phyloP scores from a whole-genome alignment of 1,140 invertebrate genomes.

The Magallana ariakensis region DNA sequence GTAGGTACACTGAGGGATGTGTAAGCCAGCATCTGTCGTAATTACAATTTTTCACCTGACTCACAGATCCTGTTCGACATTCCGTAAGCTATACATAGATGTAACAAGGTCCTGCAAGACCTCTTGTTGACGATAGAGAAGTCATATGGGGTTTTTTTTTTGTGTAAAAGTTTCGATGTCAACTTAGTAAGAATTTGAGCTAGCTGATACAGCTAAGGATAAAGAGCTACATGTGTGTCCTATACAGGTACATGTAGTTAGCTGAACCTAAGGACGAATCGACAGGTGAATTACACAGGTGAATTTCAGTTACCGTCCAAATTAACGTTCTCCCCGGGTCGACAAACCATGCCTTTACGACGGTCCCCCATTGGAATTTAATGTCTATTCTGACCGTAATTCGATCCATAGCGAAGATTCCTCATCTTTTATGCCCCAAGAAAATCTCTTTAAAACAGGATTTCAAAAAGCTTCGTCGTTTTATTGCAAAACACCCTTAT shows the following conservation, averaged over 20 bases:
- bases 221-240: neutral
- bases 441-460: constrained; percentile 5
- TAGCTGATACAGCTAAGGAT: too few relatives aligned
- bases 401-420: neutral
- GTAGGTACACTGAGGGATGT: too few relatives aligned
- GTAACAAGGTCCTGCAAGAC: too few relatives aligned
- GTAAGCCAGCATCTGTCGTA: too few relatives aligned
- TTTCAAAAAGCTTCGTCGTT: neutral
- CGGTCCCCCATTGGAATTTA: neutral
- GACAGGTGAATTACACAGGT: neutral
- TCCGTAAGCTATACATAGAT: too few relatives aligned
- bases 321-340: neutral
- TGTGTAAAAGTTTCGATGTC: too few relatives aligned
- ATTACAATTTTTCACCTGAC: too few relatives aligned
- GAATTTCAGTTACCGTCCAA: neutral
- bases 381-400: neutral
- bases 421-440: neutral
- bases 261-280: neutral
- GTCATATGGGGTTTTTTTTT: too few relatives aligned
- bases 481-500: neutral
- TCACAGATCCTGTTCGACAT: too few relatives aligned
- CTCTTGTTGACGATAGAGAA: too few relatives aligned
- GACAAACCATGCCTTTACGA: neutral
- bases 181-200: too few relatives aligned
- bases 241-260: neutral